Evolutionary conservation across 2,797 vertebrate species (phyloP).

Genomic region (Aulostomus chinensis): DNA sequence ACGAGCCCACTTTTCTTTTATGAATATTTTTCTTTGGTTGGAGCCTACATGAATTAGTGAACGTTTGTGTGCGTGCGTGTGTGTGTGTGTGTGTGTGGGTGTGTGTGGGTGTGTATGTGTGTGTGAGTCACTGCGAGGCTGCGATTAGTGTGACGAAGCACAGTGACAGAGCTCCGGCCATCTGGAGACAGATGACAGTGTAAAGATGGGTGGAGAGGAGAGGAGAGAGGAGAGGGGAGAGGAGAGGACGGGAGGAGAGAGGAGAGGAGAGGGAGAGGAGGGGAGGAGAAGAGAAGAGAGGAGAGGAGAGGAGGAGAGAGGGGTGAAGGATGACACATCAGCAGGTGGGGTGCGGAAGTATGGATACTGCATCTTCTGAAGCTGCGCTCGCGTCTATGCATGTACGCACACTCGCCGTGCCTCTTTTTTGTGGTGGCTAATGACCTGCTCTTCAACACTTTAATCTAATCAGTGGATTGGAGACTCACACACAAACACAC

Average conservation of each 20-base stretch:
- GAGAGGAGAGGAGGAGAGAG: background rate
- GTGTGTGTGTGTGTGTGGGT: slow-evolving; percentile 25
- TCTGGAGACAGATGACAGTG: slow-evolving; percentile 73
- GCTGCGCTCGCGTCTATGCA: background rate
- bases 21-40: background rate
- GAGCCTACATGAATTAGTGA: slow-evolving; percentile 25
- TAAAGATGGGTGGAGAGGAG: slow-evolving; percentile 33
- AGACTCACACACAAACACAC: slow-evolving; percentile 31
- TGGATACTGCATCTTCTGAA: slow-evolving; percentile 8
- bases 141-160: slow-evolving; percentile 63
- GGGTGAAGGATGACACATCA: slow-evolving; percentile 20
- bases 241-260: background rate
- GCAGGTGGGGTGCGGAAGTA: slow-evolving; percentile 27
- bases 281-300: slow-evolving; percentile 1
- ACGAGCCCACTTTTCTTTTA: background rate
- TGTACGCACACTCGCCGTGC: background rate
- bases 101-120: slow-evolving; percentile 26
- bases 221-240: slow-evolving; percentile 18
- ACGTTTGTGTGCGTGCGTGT: slow-evolving; percentile 4
- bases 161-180: slow-evolving; percentile 66
- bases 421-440: slow-evolving; percentile 35
- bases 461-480: slow-evolving; percentile 50
- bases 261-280: background rate
- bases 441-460: slow-evolving; percentile 60
- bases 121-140: slow-evolving; percentile 44